A percentile compares a stretch with the other conserved stretches of the same genome.
phyloP scores from a whole-genome alignment of 2,888 invertebrate species.

The Girardia tigrina region DNA sequence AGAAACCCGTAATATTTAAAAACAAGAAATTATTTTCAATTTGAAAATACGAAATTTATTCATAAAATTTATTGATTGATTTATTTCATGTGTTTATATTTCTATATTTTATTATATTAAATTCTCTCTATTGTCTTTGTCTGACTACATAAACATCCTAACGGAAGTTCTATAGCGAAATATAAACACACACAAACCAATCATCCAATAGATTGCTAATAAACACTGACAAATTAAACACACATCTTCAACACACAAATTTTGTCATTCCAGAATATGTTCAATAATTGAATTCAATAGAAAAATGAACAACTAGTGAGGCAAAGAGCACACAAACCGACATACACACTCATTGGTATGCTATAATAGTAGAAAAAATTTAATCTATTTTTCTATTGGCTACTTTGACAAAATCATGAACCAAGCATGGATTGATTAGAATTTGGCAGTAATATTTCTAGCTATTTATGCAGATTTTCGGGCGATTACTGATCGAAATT shows the following conservation, averaged over 20 bases:
- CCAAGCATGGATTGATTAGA: conserved; percentile 23
- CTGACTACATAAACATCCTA: conserved; percentile 20
- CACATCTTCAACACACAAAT: neutral
- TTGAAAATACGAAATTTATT: too few relatives aligned
- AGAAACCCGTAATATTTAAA: too few relatives aligned
- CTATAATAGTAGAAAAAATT: neutral
- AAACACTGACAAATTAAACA: conserved; percentile 1
- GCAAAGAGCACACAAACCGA: conserved; percentile 10
- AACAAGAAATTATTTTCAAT: too few relatives aligned
- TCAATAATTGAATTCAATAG: conserved; percentile 23
- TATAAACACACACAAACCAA: conserved; percentile 21
- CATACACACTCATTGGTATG: conserved; percentile 9
- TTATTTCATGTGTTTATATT: conserved; percentile 9
- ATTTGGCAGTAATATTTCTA: conserved; percentile 21
- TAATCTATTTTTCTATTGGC: neutral
- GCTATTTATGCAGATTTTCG: conserved; percentile 19
- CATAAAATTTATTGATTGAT: conserved; percentile 9
- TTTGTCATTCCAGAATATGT: neutral
- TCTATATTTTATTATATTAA: neutral
- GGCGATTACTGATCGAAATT: conserved; percentile 20
- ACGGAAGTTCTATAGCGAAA: conserved; percentile 5
- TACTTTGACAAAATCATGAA: conserved; percentile 20
- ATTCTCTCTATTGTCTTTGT: conserved; percentile 23
- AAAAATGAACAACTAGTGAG: conserved; percentile 13
- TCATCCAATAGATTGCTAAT: conserved; percentile 14